phyloP scores from a whole-genome alignment of 64 coral and sea anemone genomes.

The Pocillopora damicornis region DNA sequence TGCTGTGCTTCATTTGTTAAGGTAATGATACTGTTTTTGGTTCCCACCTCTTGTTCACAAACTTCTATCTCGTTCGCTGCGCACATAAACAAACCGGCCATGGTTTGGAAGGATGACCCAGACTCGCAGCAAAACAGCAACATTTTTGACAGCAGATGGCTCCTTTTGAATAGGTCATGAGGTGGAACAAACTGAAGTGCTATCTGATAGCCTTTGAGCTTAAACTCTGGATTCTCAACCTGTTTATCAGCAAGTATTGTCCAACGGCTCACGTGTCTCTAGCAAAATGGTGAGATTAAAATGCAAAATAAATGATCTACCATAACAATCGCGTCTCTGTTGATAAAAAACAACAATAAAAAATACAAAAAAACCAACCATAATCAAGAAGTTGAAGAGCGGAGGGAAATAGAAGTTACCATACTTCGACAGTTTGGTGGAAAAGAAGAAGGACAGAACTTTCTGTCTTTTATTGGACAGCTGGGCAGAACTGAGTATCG shows the following conservation, averaged over 20 bases:
- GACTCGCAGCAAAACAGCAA: background rate
- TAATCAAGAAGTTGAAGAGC: too few relatives aligned
- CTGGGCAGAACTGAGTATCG: too few relatives aligned
- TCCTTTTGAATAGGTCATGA: background rate
- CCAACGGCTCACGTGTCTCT: background rate
- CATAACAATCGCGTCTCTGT: too few relatives aligned
- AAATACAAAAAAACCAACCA: too few relatives aligned
- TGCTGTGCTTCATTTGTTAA: background rate
- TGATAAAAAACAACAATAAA: too few relatives aligned
- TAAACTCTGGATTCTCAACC: too few relatives aligned
- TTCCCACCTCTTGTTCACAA: background rate
- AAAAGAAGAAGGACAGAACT: too few relatives aligned
- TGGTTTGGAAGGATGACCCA: background rate
- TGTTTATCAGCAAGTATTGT: background rate
- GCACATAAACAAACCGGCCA: background rate
- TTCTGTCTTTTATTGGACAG: too few relatives aligned
- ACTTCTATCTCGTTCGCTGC: background rate
- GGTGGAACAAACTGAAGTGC: background rate
- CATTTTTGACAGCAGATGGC: background rate
- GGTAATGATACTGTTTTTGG: background rate
- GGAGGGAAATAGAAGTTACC: too few relatives aligned
- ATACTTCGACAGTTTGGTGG: too few relatives aligned
- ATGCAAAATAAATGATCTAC: too few relatives aligned
- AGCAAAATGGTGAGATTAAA: background rate
- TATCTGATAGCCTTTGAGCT: background rate